Evolutionary conservation across 37 sponge, comb jelly and placozoan species (phyloP), one percentile per base, ranked within the genome.

Genomic region (Chondrilla cf. caribensis): DNA sequence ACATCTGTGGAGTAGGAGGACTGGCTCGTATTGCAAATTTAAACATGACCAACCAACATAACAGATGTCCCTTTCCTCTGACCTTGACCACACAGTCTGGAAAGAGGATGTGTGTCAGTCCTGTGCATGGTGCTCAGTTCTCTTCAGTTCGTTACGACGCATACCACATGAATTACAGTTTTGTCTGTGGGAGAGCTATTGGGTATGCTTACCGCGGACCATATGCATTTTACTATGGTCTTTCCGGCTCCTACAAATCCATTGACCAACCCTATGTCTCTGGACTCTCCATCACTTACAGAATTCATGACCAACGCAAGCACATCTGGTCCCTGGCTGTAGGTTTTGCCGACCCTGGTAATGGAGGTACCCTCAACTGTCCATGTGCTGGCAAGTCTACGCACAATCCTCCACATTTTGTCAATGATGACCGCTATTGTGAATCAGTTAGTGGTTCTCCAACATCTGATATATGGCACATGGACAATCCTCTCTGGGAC

Each of bases 251-350:
- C n/a, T n/a, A n/a, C n/a, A n/a, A n/a, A n/a, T n/a, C n/a, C n/a
- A 55, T 55, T 17, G 17, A 55, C 17, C 17, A 55, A 19, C 57
- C 57, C 11, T 55, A 55, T 55, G 57, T 55, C 11, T 11, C 11
- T 55, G 57, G 57, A 19, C 11, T 55, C 57, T 11, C 57, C 11
- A 55, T 55, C 57, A 55, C 57, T 55, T 55, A 11, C 57, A 17
- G 57, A 11, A 11, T 17, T 55, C 57, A 55, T 55, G 17, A 55
- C 17, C 11, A 55, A 11, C 11, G 57, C 11, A 17, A 55, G 17
- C 78, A 77, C 29, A 28, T 77, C 25, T 77, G 78, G 78, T 43
- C 41, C 43, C 42, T 43, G 22, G 78, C 78, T 51, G 54, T 32
- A 29, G 54, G 78, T 2, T 77, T 43, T 77, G 19, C 19, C 21